A percentile compares a stretch with the other conserved stretches of the same genome.
phyloP scores from a whole-genome alignment of 1,140 invertebrate species.

The Chironomus tepperi region DNA sequence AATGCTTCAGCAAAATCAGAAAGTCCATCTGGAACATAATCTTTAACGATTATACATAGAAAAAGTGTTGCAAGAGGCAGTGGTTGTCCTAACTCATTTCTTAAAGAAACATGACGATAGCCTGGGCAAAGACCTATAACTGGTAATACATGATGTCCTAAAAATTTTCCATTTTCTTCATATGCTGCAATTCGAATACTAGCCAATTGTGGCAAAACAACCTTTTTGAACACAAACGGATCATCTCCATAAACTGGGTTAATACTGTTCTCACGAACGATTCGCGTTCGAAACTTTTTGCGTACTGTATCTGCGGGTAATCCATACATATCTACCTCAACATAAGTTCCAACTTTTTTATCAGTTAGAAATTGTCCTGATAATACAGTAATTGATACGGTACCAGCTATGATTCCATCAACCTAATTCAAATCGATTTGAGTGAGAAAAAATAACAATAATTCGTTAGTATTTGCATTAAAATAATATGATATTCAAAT shows the following conservation, averaged over 20 bases:
- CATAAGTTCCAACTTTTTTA: constrained; percentile 91
- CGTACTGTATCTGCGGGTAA: constrained; percentile 96
- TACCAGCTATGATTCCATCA: constrained; percentile 97
- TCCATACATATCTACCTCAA: constrained; percentile 99
- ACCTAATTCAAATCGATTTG: constrained; percentile 27
- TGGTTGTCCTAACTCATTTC: constrained; percentile 92
- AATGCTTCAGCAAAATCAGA: constrained; percentile 93
- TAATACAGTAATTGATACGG: constrained; percentile 82
- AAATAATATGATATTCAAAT: too few relatives aligned
- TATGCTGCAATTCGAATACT: constrained; percentile 92
- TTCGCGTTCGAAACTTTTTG: constrained; percentile 91
- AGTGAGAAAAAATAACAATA: too few relatives aligned
- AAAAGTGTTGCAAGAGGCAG: constrained; percentile 82
- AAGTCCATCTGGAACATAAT: constrained; percentile 92
- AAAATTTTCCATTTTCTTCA: constrained; percentile 88
- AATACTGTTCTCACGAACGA: constrained; percentile 90
- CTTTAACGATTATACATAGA: constrained; percentile 86
- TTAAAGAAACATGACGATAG: constrained; percentile 76
- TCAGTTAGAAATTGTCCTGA: constrained; percentile 93
- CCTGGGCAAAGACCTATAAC: constrained; percentile 93
- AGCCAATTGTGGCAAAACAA: constrained; percentile 94
- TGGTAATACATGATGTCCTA: constrained; percentile 93
- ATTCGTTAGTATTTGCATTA: too few relatives aligned
- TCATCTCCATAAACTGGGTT: constrained; percentile 95
- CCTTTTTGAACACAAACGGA: constrained; percentile 97